Evolutionary conservation across 2,888 invertebrate genomes (phyloP).

Genomic region (Megalurothrips usitatus): DNA sequence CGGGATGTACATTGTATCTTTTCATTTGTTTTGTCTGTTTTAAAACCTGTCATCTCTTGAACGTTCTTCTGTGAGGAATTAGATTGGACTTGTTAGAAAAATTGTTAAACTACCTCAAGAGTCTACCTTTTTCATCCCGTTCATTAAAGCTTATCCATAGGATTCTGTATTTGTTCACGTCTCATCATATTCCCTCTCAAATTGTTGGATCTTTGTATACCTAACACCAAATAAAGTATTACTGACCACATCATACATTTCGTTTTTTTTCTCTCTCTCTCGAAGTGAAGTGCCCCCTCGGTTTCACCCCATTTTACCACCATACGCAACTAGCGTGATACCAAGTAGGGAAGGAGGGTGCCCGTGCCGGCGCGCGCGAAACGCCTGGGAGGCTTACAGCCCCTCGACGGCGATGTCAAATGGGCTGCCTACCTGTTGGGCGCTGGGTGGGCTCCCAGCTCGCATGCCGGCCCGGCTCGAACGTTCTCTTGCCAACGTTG

Average conservation of each 20-base stretch:
- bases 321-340: no score
- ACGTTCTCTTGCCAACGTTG: no score
- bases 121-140: background rate
- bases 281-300: no score
- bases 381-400: no score
- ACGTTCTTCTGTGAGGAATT: background rate
- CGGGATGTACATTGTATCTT: slow-evolving; percentile 16
- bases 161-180: background rate
- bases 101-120: slow-evolving; percentile 12
- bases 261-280: background rate
- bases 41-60: background rate
- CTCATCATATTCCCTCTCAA: background rate
- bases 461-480: no score
- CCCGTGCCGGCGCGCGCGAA: no score
- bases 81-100: background rate
- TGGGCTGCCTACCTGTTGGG: no score
- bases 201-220: slow-evolving; percentile 16
- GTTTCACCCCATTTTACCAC: no score
- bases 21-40: background rate
- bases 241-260: background rate
- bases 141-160: background rate
- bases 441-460: no score
- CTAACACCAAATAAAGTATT: slow-evolving; percentile 23
- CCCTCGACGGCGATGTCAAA: no score
- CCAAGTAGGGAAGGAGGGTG: no score